A percentile compares a stretch with the other conserved stretches of the same genome.
Evolutionary conservation across 1,140 invertebrate genomes (phyloP).

Genomic region (Tyrophagus putrescentiae): DNA sequence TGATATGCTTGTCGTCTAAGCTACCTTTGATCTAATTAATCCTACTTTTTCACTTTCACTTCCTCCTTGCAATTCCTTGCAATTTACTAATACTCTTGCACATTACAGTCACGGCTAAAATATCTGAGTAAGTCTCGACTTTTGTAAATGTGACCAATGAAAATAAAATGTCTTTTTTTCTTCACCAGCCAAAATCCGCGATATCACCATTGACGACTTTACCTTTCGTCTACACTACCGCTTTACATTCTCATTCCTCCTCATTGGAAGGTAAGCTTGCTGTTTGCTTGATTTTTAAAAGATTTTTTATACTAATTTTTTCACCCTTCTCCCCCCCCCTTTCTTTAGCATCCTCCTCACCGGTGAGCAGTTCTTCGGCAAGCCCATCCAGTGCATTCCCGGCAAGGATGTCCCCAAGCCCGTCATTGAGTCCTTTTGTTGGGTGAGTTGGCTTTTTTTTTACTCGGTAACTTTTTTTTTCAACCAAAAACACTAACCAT

Average conservation of each 20-base stretch:
- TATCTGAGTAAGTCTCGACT: slow-evolving; percentile 14
- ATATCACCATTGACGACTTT: slow-evolving; percentile 81
- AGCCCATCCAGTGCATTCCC: slow-evolving; percentile 21
- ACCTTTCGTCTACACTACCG: slow-evolving; percentile 41
- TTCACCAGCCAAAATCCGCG: slow-evolving; percentile 52
- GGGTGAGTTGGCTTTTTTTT: slow-evolving; percentile 47
- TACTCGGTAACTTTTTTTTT: slow-evolving; percentile 46
- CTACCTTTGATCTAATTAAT: too few species aligned
- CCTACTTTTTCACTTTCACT: not conserved
- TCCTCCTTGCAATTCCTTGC: not conserved
- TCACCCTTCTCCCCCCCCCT: not conserved
- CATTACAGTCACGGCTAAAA: not conserved
- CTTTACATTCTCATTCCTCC: slow-evolving; percentile 31
- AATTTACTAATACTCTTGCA: not conserved
- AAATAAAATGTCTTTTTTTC: not conserved
- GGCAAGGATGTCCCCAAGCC: slow-evolving; percentile 9
- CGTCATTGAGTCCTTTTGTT: slow-evolving; percentile 18
- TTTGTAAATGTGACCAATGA: not conserved
- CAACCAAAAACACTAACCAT: slow-evolving; percentile 58
- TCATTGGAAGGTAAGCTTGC: slow-evolving; percentile 13
- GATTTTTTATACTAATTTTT: not conserved
- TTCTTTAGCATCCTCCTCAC: slow-evolving; percentile 20
- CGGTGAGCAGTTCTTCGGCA: slow-evolving; percentile 22
- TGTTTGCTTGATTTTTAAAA: not conserved
- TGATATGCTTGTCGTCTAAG: not conserved